Conservation (phyloP, 2,888 invertebrate species). For the Rhaphigaster nebulosa region DNA sequence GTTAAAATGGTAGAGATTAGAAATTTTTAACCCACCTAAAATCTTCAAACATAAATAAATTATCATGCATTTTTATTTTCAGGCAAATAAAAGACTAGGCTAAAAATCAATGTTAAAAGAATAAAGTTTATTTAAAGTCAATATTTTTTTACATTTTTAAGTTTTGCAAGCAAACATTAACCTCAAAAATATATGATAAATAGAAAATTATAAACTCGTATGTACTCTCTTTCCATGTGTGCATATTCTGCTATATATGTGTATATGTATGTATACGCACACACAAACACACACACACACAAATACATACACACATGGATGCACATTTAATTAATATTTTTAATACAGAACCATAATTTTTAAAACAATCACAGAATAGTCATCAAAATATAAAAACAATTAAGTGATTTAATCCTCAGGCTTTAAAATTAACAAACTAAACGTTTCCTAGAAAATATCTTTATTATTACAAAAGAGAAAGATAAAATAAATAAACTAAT, state of each 20-base stretch:
- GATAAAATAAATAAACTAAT: neutral
- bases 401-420: neutral
- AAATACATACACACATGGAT: neutral
- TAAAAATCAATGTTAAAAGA: neutral
- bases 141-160: neutral
- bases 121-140: constrained; percentile 26
- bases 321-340: neutral
- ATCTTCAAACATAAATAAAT: neutral
- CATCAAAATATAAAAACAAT: neutral
- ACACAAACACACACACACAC: neutral
- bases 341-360: neutral
- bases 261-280: neutral
- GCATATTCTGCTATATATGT: neutral
- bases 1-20: neutral
- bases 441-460: constrained; percentile 17
- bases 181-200: constrained; percentile 23
- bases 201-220: constrained; percentile 15
- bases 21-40: neutral
- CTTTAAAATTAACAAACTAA: constrained; percentile 23
- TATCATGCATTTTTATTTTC: neutral
- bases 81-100: neutral
- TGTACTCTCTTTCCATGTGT: neutral
- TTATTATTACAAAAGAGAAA: neutral
- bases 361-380: constrained; percentile 2
- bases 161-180: constrained; percentile 18